A percentile compares a stretch with the other conserved stretches of the same genome.
phyloP scores from a whole-genome alignment of 2,113 vertebrate species.

The Phylloscopus trochiloides region DNA sequence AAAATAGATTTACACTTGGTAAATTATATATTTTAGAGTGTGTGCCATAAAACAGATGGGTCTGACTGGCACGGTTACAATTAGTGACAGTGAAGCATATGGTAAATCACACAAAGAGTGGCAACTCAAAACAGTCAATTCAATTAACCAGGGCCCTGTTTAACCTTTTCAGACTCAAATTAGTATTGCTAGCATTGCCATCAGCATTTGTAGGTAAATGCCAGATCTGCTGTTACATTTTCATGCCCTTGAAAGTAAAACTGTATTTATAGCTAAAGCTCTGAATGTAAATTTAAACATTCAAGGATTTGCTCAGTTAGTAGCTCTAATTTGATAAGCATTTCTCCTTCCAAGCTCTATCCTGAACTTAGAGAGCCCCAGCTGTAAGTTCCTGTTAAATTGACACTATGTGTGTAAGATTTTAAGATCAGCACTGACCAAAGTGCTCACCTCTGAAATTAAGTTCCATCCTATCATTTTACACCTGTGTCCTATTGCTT shows the following conservation, averaged over 20 bases:
- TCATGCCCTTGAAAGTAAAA: not conserved
- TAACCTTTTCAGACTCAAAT: not conserved
- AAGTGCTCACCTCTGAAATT: not conserved
- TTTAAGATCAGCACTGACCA: not conserved
- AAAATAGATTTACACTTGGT: not conserved
- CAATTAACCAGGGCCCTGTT: not conserved
- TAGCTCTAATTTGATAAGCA: no score
- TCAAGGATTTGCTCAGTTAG: no score
- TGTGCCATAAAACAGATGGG: not conserved
- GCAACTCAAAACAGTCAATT: not conserved
- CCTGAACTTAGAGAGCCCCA: no score
- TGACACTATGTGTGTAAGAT: fast-evolving
- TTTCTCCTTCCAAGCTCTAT: no score
- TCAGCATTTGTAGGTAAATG: not conserved
- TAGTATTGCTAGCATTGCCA: not conserved
- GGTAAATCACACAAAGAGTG: not conserved
- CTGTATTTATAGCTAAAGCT: not conserved
- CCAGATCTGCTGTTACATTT: not conserved
- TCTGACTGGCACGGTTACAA: not conserved
- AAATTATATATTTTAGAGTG: not conserved
- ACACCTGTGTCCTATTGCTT: not conserved
- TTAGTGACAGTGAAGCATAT: not conserved
- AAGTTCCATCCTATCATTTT: not conserved
- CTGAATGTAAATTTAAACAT: not conserved
- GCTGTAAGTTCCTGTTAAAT: no score